These are phyloP conservation scores for Diprion similis DNA, from an alignment of 1,140 invertebrate species.

Conservation along the genomic window DNA sequence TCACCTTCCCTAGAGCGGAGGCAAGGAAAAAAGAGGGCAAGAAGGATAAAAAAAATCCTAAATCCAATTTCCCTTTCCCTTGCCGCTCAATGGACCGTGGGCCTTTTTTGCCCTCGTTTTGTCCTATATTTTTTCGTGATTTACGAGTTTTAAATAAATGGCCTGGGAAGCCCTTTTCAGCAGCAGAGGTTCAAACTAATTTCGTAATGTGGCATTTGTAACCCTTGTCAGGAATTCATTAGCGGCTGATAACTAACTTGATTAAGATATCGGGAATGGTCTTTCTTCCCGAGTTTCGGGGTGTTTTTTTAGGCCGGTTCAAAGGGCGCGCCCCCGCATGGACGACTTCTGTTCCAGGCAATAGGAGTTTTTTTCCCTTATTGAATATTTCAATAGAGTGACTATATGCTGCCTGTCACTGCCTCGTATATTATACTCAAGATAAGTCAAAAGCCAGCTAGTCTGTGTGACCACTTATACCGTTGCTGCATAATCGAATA, in stretches of 20 bases:
- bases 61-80: constrained; percentile 30
- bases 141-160: constrained; percentile 47
- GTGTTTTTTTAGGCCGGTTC: not conserved
- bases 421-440: not conserved
- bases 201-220: constrained; percentile 43
- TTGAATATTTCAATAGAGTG: constrained; percentile 39
- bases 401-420: not conserved
- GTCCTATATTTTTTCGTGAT: constrained; percentile 48
- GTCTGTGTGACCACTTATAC: not conserved
- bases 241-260: constrained; percentile 41
- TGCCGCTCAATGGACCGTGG: constrained; percentile 12
- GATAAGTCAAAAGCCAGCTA: not conserved
- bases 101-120: constrained; percentile 4
- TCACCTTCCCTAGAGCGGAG: not conserved
- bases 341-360: not conserved
- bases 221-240: constrained; percentile 47
- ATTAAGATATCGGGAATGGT: constrained; percentile 42
- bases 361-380: constrained; percentile 22
- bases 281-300: constrained; percentile 22
- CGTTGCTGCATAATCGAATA: not conserved
- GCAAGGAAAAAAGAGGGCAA: not conserved
- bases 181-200: constrained; percentile 43
- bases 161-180: constrained; percentile 30
- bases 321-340: not conserved
- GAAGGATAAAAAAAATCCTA: not conserved